These are phyloP conservation scores for Okamejei kenojei DNA, from an alignment of 2,797 vertebrate species.

Conservation along the genomic window DNA sequence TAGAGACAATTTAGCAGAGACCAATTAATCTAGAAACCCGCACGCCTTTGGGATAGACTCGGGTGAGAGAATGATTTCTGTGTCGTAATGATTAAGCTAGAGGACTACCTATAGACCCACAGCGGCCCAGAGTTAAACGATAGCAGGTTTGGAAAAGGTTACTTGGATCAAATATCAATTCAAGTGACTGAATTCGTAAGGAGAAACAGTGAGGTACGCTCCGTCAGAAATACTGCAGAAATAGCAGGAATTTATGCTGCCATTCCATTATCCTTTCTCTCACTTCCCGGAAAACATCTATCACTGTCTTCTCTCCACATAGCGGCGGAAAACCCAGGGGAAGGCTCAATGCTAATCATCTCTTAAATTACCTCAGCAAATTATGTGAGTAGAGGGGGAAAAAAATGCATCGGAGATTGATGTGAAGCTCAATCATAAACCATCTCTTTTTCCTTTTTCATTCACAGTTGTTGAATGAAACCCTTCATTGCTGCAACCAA, in stretches of 20 bases:
- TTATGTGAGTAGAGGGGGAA: not conserved
- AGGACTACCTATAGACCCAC: not conserved
- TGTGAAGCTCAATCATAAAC: conserved; percentile 3
- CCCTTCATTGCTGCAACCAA: not conserved
- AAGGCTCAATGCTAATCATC: conserved; percentile 20
- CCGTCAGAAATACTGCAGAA: not conserved
- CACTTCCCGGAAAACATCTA: conserved; percentile 17
- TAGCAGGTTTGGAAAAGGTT: no score
- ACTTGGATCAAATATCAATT: not conserved
- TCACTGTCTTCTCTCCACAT: not conserved
- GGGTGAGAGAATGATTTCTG: no score
- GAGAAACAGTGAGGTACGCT: not conserved
- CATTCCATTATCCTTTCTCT: not conserved
- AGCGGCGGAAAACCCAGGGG: not conserved
- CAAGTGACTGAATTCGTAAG: not conserved
- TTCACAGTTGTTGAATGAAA: not conserved
- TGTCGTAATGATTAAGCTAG: no score
- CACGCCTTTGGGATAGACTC: no score
- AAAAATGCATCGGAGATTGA: not conserved
- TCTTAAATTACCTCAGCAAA: conserved; percentile 21
- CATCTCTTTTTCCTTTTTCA: not conserved
- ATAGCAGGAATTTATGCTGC: conserved; percentile 8
- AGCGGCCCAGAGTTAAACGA: no score
- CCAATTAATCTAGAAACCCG: no score
- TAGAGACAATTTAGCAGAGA: no score